Conservation (phyloP, 2,888 invertebrate genomes). For the Oasisia sp. region DNA sequence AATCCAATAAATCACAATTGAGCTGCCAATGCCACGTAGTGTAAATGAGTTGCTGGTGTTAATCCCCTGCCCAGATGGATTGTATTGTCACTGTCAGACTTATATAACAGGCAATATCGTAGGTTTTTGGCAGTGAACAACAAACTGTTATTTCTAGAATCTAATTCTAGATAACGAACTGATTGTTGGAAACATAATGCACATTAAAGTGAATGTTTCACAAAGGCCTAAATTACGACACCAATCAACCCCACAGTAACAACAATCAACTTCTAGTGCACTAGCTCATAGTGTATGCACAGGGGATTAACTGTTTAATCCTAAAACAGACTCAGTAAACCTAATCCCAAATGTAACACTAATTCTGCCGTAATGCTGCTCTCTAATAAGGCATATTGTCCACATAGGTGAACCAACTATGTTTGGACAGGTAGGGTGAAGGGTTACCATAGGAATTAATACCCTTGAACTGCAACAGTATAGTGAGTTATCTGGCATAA, state of each 20-base stretch:
- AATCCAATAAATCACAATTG: no score
- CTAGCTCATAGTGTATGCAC: background rate
- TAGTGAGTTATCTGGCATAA: background rate
- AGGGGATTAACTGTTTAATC: no score
- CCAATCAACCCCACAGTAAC: background rate
- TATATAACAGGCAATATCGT: no score
- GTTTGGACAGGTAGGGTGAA: background rate
- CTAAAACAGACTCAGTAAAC: background rate
- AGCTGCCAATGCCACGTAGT: no score
- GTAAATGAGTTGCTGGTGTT: no score
- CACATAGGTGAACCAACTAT: background rate
- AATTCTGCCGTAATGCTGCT: background rate
- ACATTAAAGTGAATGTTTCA: background rate
- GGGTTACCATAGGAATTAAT: background rate
- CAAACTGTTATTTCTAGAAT: background rate
- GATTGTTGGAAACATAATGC: background rate
- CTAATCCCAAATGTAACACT: conserved; percentile 6
- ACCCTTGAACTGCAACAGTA: background rate
- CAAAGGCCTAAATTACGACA: background rate
- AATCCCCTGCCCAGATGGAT: no score
- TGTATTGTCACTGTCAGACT: no score
- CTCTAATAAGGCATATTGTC: background rate
- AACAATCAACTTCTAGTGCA: background rate
- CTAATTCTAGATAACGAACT: background rate
- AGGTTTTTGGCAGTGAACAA: background rate